Conservation (phyloP, 2,797 vertebrate species). For the Etheostoma perlongum region DNA sequence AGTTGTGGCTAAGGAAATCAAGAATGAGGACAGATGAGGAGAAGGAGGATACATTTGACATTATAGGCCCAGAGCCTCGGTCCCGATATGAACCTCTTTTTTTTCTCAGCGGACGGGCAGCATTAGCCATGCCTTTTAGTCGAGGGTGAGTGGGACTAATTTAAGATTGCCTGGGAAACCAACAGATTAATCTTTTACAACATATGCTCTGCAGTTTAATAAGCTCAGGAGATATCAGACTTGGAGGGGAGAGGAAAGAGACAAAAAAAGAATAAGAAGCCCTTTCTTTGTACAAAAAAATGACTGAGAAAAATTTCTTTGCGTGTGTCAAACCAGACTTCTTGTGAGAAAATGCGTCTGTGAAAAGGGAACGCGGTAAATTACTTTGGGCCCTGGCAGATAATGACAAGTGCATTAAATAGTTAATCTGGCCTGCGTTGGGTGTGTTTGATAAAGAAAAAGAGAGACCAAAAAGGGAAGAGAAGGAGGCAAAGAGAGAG, state of each 20-base stretch:
- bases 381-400: conserved; percentile 74
- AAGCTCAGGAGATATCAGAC: conserved; percentile 79
- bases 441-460: conserved; percentile 76
- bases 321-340: conserved; percentile 60
- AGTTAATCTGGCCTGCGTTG: conserved; percentile 80
- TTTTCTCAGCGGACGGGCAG: conserved; percentile 61
- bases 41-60: conserved; percentile 60
- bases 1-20: conserved; percentile 29
- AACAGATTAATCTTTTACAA: conserved; percentile 83
- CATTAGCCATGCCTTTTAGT: conserved; percentile 78
- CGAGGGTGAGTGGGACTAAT: conserved; percentile 70
- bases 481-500: conserved; percentile 30
- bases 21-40: conserved; percentile 33
- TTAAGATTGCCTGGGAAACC: conserved; percentile 82
- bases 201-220: conserved; percentile 81
- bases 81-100: conserved; percentile 66
- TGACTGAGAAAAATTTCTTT: conserved; percentile 58
- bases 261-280: conserved; percentile 5
- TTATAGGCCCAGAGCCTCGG: conserved; percentile 57
- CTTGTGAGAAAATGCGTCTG: conserved; percentile 73
- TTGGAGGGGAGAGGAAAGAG: conserved; percentile 57
- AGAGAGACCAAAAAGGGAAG: conserved; percentile 47
- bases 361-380: conserved; percentile 69
- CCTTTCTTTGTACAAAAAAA: conserved; percentile 56
- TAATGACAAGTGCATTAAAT: conserved; percentile 83